Evolutionary conservation across 1,140 invertebrate genomes (phyloP), one percentile per base, ranked within the genome.

Genomic region (Homalodisca vitripennis): DNA sequence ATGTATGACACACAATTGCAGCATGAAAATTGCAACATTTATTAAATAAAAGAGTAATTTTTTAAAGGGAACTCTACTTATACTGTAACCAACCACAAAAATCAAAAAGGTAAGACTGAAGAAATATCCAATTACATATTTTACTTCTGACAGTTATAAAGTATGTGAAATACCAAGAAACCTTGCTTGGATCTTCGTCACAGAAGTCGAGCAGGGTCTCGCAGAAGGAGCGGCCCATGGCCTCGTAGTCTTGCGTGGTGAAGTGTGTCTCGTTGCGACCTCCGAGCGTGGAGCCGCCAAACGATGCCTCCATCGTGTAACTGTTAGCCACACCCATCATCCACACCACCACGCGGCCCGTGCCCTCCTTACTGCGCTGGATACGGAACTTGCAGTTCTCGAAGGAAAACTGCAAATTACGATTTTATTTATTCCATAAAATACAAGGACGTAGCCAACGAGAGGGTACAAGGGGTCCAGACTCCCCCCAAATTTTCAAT

Each of bases 241-340:
- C 84, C 76, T 93, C 89, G 77, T 89, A 93, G 77, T 95, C 93
- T 72, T 87, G 84, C 0, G 86, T 87, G 20, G 86, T 89, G 78
- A 96, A 97, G 79, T 98, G 94, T n/a, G 90, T 94, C 0, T 89
- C 89, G 70, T 87, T 86, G 78, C 91, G 86, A n/a, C 85, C 85
- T 0, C 90, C 89, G 29, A 93, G 78, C 68, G 87, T 89, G 17
- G 94, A 93, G 12, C 95, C 95, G 67, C 92, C 93, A 81, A 97
- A 94, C 0, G 94, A 96, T 1, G 94, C 93, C 81, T 98, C 95
- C 85, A 98, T 88, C 0, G 95, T 98, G 78, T 94, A 98, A 79
- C 94, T 97, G 74, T 97, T 95, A 55, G 90, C 87, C 22, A 97
- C 91, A 13, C 95, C 95, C 86, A 97, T 88, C 82, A 94, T 91